A percentile compares a stretch with the other conserved stretches of the same genome.
Conservation (phyloP, 53 echinoderm and acorn worm genomes). For the Paelopatides confundens region DNA sequence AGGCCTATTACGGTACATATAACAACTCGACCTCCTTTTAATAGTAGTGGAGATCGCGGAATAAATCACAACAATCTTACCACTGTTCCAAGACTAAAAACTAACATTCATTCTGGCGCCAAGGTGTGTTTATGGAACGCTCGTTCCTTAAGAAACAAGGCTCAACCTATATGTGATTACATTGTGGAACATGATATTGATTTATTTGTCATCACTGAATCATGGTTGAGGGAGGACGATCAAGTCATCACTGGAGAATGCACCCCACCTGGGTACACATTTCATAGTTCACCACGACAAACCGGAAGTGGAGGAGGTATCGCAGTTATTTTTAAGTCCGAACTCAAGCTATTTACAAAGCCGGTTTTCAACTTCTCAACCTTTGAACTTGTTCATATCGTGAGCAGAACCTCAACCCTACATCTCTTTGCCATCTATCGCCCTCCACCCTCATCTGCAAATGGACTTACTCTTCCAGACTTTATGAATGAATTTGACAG, state of each 20-base stretch:
- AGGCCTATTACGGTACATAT: no score
- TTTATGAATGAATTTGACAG: neutral
- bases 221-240: slow-evolving; percentile 35
- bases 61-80: no score
- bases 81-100: no score
- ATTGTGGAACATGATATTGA: slow-evolving; percentile 41
- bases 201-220: slow-evolving; percentile 11
- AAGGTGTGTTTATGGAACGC: slow-evolving; percentile 47
- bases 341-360: neutral
- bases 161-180: neutral
- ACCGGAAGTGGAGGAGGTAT: slow-evolving; percentile 1
- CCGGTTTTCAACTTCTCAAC: neutral
- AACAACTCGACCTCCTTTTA: no score
- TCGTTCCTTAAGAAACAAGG: slow-evolving; percentile 37
- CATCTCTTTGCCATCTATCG: neutral
- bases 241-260: slow-evolving; percentile 30
- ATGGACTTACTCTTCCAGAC: neutral
- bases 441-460: neutral
- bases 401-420: neutral
- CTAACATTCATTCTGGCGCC: no score
- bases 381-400: neutral
- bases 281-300: neutral
- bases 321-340: neutral
- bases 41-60: no score
- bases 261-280: slow-evolving; percentile 31